Percentiles rank a stretch among this genome's conserved stretches.
Conservation (phyloP, 2,888 invertebrate species). For the Pheosia gnoma region DNA sequence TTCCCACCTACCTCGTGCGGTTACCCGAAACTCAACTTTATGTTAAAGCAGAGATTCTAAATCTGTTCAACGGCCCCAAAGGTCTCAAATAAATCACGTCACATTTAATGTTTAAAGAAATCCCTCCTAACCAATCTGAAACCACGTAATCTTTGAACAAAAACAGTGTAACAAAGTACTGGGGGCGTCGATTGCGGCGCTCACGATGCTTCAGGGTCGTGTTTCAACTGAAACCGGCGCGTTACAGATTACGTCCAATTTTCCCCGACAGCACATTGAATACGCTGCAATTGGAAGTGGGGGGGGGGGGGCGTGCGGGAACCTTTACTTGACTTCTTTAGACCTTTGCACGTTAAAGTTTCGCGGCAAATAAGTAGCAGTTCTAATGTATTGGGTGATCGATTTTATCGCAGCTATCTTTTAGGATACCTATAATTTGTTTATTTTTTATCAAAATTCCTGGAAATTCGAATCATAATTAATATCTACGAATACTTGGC, state of each 20-base stretch:
- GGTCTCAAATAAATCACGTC: too few species aligned
- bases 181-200: conserved; percentile 62
- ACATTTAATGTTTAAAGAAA: neutral
- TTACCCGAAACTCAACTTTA: too few species aligned
- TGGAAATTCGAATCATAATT: too few species aligned
- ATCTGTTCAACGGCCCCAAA: too few species aligned
- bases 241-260: conserved; percentile 75
- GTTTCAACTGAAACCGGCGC: conserved; percentile 67
- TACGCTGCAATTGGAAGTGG: conserved; percentile 51
- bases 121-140: conserved; percentile 3
- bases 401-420: neutral
- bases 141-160: conserved; percentile 46
- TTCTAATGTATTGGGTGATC: neutral
- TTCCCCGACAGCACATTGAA: conserved; percentile 62
- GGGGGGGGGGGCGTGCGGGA: conserved; percentile 15
- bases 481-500: too few species aligned
- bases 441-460: neutral
- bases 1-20: too few species aligned
- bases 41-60: too few species aligned
- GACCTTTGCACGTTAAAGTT: conserved; percentile 4
- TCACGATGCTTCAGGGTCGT: conserved; percentile 64
- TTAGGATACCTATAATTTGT: neutral
- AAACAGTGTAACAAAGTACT: conserved; percentile 52
- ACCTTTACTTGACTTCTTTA: conserved; percentile 17
- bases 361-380: neutral